These are phyloP conservation scores for Pelecanoides urinatrix DNA, from an alignment of 2,113 vertebrate genomes.

Conservation along the genomic window DNA sequence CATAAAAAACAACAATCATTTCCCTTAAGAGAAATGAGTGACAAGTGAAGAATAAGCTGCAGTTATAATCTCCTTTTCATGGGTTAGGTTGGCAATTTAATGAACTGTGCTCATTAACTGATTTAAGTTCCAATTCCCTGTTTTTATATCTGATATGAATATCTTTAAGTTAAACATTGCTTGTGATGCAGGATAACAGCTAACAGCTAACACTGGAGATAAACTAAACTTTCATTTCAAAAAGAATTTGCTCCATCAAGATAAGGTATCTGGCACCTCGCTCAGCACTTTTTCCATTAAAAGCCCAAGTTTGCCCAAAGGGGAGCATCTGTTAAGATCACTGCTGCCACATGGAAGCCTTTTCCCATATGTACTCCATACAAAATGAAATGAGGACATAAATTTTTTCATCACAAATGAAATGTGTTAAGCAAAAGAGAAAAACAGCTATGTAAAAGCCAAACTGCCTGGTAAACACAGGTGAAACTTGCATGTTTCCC, in stretches of 20 bases:
- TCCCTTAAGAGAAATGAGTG: constrained; percentile 5
- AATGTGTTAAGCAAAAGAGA: not conserved
- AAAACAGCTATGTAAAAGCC: not conserved
- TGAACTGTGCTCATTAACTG: not conserved
- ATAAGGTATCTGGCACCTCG: not conserved
- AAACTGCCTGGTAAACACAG: not conserved
- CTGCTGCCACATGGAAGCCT: constrained; percentile 34
- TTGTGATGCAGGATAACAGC: not conserved
- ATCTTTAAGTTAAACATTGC: not conserved
- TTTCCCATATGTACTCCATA: not conserved
- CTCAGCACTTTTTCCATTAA: constrained; percentile 36
- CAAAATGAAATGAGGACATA: constrained; percentile 15
- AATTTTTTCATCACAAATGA: not conserved
- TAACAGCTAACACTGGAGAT: not conserved
- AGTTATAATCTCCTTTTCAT: not conserved
- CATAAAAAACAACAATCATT: constrained; percentile 1
- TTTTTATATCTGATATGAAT: not conserved
- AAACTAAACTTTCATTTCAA: not conserved
- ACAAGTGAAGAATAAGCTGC: constrained; percentile 10
- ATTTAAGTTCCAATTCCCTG: not conserved
- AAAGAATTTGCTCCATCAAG: not conserved
- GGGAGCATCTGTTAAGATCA: constrained; percentile 20
- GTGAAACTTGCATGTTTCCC: not conserved
- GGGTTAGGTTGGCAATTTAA: not conserved
- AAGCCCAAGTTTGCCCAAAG: constrained; percentile 19